Evolutionary conservation across 30 jellyfish, hydroid and myxozoan species (phyloP), one percentile per base, ranked within the genome.

Genomic region (Catostylus mosaicus): DNA sequence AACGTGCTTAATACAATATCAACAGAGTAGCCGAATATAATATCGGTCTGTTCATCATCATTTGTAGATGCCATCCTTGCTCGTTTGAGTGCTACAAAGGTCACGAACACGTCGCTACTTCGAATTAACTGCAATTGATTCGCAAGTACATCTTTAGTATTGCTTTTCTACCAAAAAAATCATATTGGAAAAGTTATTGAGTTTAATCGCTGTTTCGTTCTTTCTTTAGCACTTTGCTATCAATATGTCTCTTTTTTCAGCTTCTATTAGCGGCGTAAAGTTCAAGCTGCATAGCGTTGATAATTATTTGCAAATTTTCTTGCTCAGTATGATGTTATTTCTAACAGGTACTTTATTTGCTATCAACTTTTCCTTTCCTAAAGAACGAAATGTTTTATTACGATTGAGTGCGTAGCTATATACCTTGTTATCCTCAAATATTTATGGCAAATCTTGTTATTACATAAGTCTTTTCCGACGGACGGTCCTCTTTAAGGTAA

Each of bases 1-100:
- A 70, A 1, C 23, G 75, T 35, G 48, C 35, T 83, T 0, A 83
- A 40, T 19, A 61, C 20, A 10, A 34, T 47, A 67, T 83, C 93
- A 0, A 18, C 60, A 8, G 90, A 30, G 29, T 62, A 37, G 6
- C 77, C 75, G 54, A 80, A 80, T 11, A 59, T 45, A 2, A 67
- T 30, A 30, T 69, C 90, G 38, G 48, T 45, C 20, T 69, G 70
- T n/a, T 29, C 37, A 75, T 24, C 32, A 22, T 29, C 30, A 61
- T 20, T 23, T 61, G 24, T 38, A 61, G 63, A 50, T 50, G 63
- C 63, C 63, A 50, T 50, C 6, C n/a, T n/a, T n/a, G n/a, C n/a
- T 50, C 24, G 24, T 50, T 16, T 50, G 63, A 16, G 18, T 50
- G 14, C 63, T 40, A 7, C 14, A 7, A 7, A 14, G 11, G 54